Base-by-base conservation (phyloP, 2,888 invertebrate species). In the Thereva nobilitata region DNA sequence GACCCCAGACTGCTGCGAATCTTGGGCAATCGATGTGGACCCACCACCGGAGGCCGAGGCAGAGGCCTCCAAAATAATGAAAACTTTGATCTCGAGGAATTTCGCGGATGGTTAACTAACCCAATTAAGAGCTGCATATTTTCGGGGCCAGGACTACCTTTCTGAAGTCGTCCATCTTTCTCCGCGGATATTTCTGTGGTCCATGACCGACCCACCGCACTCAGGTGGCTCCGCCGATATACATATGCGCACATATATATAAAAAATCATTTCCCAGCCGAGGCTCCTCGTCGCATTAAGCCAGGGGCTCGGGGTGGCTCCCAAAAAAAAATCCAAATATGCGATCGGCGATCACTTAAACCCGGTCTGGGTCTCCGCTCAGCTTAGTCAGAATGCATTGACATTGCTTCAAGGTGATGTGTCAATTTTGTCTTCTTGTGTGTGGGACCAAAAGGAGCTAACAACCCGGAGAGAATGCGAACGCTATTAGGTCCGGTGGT, bases 31-130 rank as follows among this genome's bases (percentile, higher is more conserved):
- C 23, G 23, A 23, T 59, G 59, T 7, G 49, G 59, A 49, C 49
- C 45, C 59, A 45, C 45, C 59, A 45, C 37, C 37, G 37, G 4
- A 40, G 41, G 38, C 38, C 59, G 40, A 61, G 40, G n/a, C 38
- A 41, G 34, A 50, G 50, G 50, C 49, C 61, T 50, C 61, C 50
- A 61, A 61, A 53, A 63, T 56, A 67, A 66, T 64, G 70, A 71
- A 72, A 71, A 71, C 70, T 70, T 71, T 72, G 71, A 71, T 71
- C 72, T 70, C 70, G 59, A 67, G 73, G 73, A 73, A 73, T 73
- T 73, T 73, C 73, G 73, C 73, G 73, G 73, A 73, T 73, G 73
- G 73, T 72, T 73, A 73, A 71, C 71, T 72, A 72, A 73, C 73
- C 73, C 72, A 73, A 72, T 73, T 72, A 73, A 73, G 55, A 64